Conservation (phyloP, 2,888 invertebrate genomes). For the Netelia fuscicornis region DNA sequence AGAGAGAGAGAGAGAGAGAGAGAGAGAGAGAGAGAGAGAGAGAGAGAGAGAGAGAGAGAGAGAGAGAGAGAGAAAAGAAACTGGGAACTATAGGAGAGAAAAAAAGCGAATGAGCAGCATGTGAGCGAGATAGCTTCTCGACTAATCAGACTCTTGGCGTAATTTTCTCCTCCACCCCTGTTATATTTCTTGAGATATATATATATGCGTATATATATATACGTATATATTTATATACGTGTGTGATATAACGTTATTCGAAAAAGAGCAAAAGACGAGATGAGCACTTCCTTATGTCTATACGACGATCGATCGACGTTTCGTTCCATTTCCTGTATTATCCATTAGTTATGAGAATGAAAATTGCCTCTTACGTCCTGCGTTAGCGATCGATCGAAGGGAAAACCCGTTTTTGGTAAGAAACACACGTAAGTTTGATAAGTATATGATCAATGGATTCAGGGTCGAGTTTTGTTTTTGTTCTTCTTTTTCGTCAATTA, state of each 20-base stretch:
- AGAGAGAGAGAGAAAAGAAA: not conserved
- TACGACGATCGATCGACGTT: constrained; percentile 38
- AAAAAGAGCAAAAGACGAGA: constrained; percentile 44
- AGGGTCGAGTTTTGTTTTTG: too few species aligned
- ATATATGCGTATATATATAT: not conserved
- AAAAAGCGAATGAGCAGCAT: constrained; percentile 15
- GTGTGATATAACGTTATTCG: constrained; percentile 56
- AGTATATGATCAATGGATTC: too few species aligned
- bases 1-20: not conserved
- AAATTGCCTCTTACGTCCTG: too few species aligned
- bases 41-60: too few species aligned
- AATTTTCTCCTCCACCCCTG: constrained; percentile 51
- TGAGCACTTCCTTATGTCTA: constrained; percentile 35
- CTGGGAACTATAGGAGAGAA: constrained; percentile 7
- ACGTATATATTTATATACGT: too few species aligned
- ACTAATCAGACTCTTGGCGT: constrained; percentile 60
- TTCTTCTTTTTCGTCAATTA: too few species aligned
- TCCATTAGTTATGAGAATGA: not conserved
- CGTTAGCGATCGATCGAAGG: too few species aligned
- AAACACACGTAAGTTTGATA: too few species aligned
- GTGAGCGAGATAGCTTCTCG: constrained; percentile 53
- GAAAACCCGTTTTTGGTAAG: too few species aligned
- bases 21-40: too few species aligned
- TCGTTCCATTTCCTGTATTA: constrained; percentile 1
- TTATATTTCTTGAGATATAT: not conserved